These are phyloP conservation scores for Dendrocincla fuliginosa DNA, from an alignment of 2,797 vertebrate genomes.

Conservation along the genomic window DNA sequence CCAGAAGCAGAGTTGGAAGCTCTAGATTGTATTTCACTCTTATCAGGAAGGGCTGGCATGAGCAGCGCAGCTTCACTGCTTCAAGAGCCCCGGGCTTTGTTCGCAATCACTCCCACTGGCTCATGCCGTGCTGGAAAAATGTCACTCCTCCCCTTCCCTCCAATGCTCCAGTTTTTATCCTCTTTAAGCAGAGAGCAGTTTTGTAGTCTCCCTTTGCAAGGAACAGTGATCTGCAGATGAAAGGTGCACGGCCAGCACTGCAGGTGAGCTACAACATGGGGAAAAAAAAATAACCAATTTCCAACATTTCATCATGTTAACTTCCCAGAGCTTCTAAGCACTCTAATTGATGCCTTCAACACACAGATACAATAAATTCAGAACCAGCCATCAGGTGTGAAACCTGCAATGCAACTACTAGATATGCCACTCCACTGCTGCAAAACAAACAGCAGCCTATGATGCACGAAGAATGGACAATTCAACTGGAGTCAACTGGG, in stretches of 20 bases:
- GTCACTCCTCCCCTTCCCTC: background rate
- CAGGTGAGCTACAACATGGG: background rate
- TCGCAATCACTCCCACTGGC: slow-evolving; percentile 46
- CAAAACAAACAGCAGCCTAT: background rate
- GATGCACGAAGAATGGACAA: background rate
- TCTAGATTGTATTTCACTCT: background rate
- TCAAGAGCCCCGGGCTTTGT: slow-evolving; percentile 54
- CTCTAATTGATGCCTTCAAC: background rate
- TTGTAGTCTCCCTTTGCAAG: background rate
- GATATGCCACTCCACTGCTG: background rate
- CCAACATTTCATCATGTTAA: background rate
- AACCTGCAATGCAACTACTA: background rate
- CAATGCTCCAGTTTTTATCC: slow-evolving; percentile 27
- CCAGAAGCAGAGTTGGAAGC: background rate
- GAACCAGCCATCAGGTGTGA: background rate
- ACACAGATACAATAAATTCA: background rate
- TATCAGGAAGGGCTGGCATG: background rate
- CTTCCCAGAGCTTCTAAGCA: background rate
- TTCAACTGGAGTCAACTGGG: fast-evolving
- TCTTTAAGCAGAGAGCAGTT: background rate
- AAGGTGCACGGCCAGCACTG: background rate
- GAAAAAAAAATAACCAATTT: background rate
- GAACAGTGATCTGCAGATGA: background rate
- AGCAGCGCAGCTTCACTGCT: background rate
- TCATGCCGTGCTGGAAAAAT: background rate